Percentiles rank a stretch among this genome's conserved stretches.
Conservation (phyloP, 2,797 vertebrate genomes). For the Notamacropus eugenii region DNA sequence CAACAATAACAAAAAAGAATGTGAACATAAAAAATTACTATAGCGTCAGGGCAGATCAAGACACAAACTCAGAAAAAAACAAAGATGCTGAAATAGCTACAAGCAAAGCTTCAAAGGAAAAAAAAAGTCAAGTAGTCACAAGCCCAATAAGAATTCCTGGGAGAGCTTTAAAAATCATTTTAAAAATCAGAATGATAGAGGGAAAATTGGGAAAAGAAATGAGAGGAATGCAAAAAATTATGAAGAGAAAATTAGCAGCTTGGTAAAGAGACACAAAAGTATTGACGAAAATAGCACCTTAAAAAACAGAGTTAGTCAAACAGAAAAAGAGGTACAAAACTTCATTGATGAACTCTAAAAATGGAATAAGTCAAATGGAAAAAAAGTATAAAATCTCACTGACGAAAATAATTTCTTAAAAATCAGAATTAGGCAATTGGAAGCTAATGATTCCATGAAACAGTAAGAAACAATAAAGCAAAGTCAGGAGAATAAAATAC, state of each 20-base stretch:
- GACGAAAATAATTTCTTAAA: background rate
- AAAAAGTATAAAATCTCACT: background rate
- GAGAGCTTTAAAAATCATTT: background rate
- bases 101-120: background rate
- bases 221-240: background rate
- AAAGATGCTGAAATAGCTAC: background rate
- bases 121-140: background rate
- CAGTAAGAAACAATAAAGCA: background rate
- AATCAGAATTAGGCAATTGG: background rate
- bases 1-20: background rate
- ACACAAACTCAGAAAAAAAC: background rate
- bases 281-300: background rate
- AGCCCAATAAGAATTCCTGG: background rate
- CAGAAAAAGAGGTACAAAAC: background rate
- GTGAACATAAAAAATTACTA: background rate
- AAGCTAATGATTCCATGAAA: background rate
- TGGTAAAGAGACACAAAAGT: background rate
- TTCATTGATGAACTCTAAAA: background rate
- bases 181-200: background rate
- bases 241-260: background rate
- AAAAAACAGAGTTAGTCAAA: background rate
- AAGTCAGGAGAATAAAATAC: background rate
- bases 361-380: background rate
- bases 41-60: background rate
- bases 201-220: background rate